Conservation (phyloP, 2,797 vertebrate species). For the Manis pentadactyla region DNA sequence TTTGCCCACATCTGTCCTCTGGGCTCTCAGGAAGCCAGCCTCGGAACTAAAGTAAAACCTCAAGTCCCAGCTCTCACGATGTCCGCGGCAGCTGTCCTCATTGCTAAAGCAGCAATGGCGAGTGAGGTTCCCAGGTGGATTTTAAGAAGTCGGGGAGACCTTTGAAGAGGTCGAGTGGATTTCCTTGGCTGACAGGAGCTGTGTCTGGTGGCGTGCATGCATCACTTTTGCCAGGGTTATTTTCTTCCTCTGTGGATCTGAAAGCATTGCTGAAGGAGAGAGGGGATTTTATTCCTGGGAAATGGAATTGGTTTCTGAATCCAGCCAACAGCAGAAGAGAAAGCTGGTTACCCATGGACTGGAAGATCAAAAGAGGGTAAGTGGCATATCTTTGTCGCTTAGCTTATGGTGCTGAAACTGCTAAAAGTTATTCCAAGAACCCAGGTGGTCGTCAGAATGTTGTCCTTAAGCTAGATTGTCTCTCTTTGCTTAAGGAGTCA, state of each 20-base stretch:
- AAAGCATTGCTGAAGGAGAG: constrained; percentile 82
- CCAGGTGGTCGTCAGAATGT: neutral
- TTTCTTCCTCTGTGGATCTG: constrained; percentile 85
- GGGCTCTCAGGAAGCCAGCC: constrained; percentile 68
- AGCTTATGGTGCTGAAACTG: constrained; percentile 68
- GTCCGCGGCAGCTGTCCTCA: constrained; percentile 77
- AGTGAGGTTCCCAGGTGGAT: constrained; percentile 76
- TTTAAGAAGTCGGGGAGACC: constrained; percentile 80
- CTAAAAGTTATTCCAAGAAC: constrained; percentile 25
- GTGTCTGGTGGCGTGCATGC: neutral
- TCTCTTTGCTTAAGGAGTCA: neutral
- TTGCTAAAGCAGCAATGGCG: constrained; percentile 83
- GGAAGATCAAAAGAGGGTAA: constrained; percentile 99
- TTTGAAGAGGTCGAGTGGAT: constrained; percentile 79
- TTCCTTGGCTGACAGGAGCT: neutral
- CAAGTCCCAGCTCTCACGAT: constrained; percentile 73
- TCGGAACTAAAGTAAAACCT: constrained; percentile 79
- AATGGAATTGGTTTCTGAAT: constrained; percentile 95
- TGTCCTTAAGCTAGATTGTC: neutral
- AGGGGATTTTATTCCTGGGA: constrained; percentile 88
- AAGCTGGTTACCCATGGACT: constrained; percentile 94
- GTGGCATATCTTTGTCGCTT: constrained; percentile 78
- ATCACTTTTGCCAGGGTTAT: constrained; percentile 55
- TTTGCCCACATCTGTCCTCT: constrained; percentile 72
- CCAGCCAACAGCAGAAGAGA: constrained; percentile 92